Evolutionary conservation across 92 coral and sea anemone species (phyloP), one percentile per base, ranked within the genome.

Genomic region (Nematostella vectensis): DNA sequence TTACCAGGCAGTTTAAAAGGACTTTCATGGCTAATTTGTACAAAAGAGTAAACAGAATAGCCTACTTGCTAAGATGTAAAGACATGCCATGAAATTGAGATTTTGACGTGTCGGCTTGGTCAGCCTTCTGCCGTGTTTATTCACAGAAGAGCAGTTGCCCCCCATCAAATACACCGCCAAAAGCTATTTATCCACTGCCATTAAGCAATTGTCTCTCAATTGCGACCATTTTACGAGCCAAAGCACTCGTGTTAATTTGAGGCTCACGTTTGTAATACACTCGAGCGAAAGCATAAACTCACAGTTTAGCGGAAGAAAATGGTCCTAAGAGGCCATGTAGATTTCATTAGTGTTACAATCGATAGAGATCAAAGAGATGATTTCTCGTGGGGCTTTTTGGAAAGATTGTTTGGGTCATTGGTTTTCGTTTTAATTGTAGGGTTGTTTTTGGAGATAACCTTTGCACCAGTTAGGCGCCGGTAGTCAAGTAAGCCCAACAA

Each of bases 111-210:
- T n/a, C n/a, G n/a, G n/a, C n/a, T n/a, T n/a, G n/a, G n/a, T n/a
- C n/a, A n/a, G n/a, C n/a, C n/a, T n/a, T n/a, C n/a, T n/a, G n/a
- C n/a, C n/a, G 18, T 45, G 51, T 45, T 66, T 66, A 43, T 66
- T 2, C 72, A 43, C 44, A 43, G 63, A 66, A 66, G 33, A 59
- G 57, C 36, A 53, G 43, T 31, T 20, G 17, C 54, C 58, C 54
- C 30, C 43, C 40, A 55, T 55, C 72, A 66, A 66, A 66, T 66
- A 48, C 29, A 55, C 72, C 72, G 72, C 72, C 62, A 19, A 4
- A 4, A 4, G 18, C 21, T 45, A 45, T 45, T 45, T 45, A 45
- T 45, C 51, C 51, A 8, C 23, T 45, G 51, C 51, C 21, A 45
- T 45, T 45, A 45, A 45, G 51, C 51, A 45, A 45, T 45, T 45